Conservation (phyloP, 1,140 invertebrate genomes). For the Melanaphis sacchari region DNA sequence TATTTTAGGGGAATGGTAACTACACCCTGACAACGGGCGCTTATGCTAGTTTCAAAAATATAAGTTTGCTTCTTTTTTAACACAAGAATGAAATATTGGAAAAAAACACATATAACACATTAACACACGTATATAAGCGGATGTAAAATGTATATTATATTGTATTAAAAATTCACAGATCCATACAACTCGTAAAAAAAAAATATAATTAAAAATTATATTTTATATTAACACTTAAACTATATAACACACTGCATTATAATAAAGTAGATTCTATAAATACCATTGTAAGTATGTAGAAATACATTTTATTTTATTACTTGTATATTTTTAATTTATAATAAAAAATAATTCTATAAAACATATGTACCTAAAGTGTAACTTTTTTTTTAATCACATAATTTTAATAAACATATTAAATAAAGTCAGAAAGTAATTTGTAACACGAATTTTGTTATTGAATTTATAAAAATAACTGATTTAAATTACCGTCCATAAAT, state of each 20-base stretch:
- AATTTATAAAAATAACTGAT: constrained; percentile 11
- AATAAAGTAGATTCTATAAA: not conserved
- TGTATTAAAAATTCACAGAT: not conserved
- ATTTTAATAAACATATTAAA: not conserved
- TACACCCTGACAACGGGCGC: constrained; percentile 6
- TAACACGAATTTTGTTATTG: not conserved
- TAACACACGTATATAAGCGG: not conserved
- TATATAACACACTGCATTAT: not conserved
- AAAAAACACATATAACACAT: too few relatives aligned
- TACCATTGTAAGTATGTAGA: too few relatives aligned
- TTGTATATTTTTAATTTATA: not conserved
- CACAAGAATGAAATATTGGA: not conserved
- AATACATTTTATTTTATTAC: too few relatives aligned
- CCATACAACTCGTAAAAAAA: not conserved
- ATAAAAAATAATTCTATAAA: not conserved
- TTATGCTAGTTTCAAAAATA: not conserved
- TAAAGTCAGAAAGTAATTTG: not conserved
- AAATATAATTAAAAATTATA: not conserved
- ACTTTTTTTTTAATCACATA: not conserved
- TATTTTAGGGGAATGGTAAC: constrained; percentile 38
- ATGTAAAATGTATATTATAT: not conserved
- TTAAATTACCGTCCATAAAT: not conserved
- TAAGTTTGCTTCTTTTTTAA: not conserved
- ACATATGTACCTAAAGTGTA: not conserved
- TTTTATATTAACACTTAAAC: not conserved